Conservation (phyloP, 2,888 invertebrate genomes). For the Apamea anceps region DNA sequence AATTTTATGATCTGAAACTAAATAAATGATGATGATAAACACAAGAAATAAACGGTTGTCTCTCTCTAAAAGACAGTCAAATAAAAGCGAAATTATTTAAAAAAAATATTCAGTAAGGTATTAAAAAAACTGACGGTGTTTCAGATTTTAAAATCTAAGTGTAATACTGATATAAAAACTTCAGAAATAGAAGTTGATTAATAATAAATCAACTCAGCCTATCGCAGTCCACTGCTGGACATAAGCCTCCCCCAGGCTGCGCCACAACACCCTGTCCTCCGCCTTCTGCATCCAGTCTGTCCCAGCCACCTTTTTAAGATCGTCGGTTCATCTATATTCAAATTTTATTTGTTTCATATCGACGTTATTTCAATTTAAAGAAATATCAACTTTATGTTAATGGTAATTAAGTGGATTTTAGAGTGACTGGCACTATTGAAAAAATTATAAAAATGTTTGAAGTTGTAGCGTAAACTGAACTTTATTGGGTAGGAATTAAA, state of each 20-base stretch:
- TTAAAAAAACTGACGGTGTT: not conserved
- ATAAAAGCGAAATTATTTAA: not conserved
- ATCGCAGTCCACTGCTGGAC: not conserved
- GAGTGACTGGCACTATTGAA: too few species aligned
- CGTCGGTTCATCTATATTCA: not conserved
- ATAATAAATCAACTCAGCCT: not conserved
- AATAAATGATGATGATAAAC: not conserved
- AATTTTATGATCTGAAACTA: not conserved
- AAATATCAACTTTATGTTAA: too few species aligned
- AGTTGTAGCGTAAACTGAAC: not conserved
- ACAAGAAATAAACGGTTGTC: not conserved
- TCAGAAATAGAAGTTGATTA: not conserved
- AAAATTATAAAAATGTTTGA: too few species aligned
- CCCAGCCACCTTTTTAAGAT: not conserved
- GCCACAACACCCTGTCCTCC: not conserved
- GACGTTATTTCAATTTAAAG: too few species aligned
- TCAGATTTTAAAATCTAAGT: not conserved
- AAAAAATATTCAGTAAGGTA: not conserved
- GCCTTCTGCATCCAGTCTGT: not conserved
- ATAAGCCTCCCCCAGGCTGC: not conserved
- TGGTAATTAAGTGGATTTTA: too few species aligned
- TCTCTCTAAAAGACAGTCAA: not conserved
- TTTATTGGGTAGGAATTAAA: too few species aligned
- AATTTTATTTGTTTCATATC: too few species aligned
- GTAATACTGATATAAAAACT: not conserved